Evolutionary conservation across 2,888 invertebrate species (phyloP).

Genomic region (Strigamia crassipes): DNA sequence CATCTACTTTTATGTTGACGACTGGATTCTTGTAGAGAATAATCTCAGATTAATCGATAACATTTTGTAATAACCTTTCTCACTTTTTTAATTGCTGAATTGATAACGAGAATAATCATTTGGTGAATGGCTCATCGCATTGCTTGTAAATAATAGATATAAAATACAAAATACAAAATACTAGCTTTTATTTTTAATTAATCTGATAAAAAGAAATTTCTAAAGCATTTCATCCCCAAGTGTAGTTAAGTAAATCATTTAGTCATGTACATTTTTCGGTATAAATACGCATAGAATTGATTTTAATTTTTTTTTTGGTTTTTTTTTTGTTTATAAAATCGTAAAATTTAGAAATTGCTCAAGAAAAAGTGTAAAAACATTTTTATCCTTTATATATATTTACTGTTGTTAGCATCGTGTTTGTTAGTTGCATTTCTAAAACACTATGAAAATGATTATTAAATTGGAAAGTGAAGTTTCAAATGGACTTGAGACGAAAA

Average conservation of each 20-base stretch:
- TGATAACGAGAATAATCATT: not conserved
- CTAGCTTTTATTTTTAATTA: not conserved
- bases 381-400: not conserved
- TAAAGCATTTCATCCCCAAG: not conserved
- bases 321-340: not conserved
- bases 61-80: not conserved
- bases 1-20: not conserved
- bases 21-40: not conserved
- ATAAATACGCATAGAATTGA: not conserved
- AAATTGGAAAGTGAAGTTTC: not conserved
- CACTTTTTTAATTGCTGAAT: constrained; percentile 6
- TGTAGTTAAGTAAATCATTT: not conserved
- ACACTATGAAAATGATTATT: not conserved
- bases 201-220: not conserved
- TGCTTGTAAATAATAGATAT: constrained; percentile 11
- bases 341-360: not conserved
- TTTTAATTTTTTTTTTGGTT: not conserved
- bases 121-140: constrained; percentile 12
- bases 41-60: not conserved
- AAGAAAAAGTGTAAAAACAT: not conserved
- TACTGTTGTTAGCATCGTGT: not conserved
- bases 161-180: not conserved
- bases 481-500: not conserved
- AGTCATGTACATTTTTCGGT: not conserved
- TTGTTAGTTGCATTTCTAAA: not conserved